These are phyloP conservation scores for Pleuronectes platessa DNA, from an alignment of 2,113 vertebrate genomes.

Conservation along the genomic window DNA sequence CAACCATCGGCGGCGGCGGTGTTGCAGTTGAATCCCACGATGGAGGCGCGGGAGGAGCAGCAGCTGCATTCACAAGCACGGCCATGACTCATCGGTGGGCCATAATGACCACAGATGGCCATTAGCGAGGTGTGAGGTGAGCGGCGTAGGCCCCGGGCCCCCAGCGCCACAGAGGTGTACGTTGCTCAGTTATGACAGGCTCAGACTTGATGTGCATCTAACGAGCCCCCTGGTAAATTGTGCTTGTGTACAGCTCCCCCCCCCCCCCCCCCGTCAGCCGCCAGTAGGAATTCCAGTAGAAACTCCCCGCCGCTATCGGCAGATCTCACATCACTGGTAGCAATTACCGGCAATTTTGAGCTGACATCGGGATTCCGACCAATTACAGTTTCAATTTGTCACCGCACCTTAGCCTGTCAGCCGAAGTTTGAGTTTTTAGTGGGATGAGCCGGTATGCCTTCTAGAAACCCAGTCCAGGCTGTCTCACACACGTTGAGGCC, in stretches of 20 bases:
- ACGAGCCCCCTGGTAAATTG: slow-evolving; percentile 70
- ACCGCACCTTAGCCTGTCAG: too few species aligned
- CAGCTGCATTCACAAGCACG: slow-evolving; percentile 40
- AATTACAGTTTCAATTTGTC: too few species aligned
- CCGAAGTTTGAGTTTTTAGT: too few species aligned
- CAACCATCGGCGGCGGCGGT: not conserved
- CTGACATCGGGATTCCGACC: too few species aligned
- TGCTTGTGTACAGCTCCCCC: slow-evolving; percentile 8
- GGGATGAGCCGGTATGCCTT: too few species aligned
- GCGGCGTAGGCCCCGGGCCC: slow-evolving; percentile 54
- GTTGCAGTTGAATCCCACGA: slow-evolving; percentile 38
- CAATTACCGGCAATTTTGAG: not conserved
- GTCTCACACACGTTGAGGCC: too few species aligned
- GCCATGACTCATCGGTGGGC: slow-evolving; percentile 74
- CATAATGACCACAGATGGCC: slow-evolving; percentile 77
- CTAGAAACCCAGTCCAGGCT: too few species aligned
- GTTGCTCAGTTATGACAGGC: slow-evolving; percentile 70
- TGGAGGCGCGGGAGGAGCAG: slow-evolving; percentile 28
- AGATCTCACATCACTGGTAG: slow-evolving; percentile 2
- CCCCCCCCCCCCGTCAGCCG: slow-evolving; percentile 26
- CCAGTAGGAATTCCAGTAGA: not conserved
- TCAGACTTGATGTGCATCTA: slow-evolving; percentile 72
- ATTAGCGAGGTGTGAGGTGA: slow-evolving; percentile 76
- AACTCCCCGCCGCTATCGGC: slow-evolving; percentile 5
- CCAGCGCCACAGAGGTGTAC: slow-evolving; percentile 55